Percentiles rank a stretch among this genome's conserved stretches.
These are phyloP conservation scores for Neodiprion pinetum DNA, from an alignment of 1,140 invertebrate species.

Conservation along the genomic window DNA sequence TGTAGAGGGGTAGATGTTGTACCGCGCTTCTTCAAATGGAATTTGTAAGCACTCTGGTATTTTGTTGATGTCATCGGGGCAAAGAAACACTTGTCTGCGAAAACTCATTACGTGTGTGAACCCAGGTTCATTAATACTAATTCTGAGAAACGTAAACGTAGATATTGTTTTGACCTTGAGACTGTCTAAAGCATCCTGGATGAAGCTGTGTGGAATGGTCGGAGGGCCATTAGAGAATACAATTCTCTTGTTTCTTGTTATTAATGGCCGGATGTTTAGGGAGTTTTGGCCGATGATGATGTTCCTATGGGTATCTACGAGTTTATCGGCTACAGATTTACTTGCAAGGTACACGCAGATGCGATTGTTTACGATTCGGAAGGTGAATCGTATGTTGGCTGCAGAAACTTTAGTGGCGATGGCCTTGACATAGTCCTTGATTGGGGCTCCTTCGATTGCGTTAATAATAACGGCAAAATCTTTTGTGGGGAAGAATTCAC, in stretches of 20 bases:
- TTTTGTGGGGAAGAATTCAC: slow-evolving; percentile 22
- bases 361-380: slow-evolving; percentile 26
- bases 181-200: slow-evolving; percentile 1
- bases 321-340: slow-evolving; percentile 9
- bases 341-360: slow-evolving; percentile 25
- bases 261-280: slow-evolving; percentile 18
- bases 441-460: slow-evolving; percentile 14
- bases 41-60: slow-evolving; percentile 18
- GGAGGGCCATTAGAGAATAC: slow-evolving; percentile 23
- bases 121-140: neutral
- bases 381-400: slow-evolving; percentile 23
- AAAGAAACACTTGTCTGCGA: slow-evolving; percentile 15
- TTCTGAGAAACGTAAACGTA: neutral
- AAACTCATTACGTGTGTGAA: slow-evolving; percentile 24
- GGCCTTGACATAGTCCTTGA: slow-evolving; percentile 25
- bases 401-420: slow-evolving; percentile 19
- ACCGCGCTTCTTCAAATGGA: slow-evolving; percentile 18
- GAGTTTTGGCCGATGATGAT: slow-evolving; percentile 8
- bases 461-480: slow-evolving; percentile 27
- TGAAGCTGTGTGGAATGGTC: slow-evolving; percentile 7
- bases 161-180: slow-evolving; percentile 6
- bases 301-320: slow-evolving; percentile 3
- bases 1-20: slow-evolving; percentile 15
- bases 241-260: slow-evolving; percentile 19
- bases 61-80: slow-evolving; percentile 23